Conservation (phyloP, 2,113 vertebrate genomes). For the Fregetta grallaria region DNA sequence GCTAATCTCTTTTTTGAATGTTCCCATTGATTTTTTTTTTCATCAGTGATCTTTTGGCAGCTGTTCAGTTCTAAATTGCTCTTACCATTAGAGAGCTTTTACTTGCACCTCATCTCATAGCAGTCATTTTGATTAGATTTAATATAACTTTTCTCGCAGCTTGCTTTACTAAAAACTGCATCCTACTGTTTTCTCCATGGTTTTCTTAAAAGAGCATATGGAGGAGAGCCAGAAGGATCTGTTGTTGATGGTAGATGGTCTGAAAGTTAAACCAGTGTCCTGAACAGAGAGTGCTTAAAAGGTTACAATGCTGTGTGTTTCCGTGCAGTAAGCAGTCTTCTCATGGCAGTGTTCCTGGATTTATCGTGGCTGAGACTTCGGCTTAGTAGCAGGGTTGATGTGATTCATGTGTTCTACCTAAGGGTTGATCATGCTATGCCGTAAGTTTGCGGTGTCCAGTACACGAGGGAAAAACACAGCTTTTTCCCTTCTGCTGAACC, state of each 20-base stretch:
- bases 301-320: neutral
- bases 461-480: neutral
- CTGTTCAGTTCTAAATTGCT: slow-evolving; percentile 59
- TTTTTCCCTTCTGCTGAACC: neutral
- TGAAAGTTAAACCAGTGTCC: neutral
- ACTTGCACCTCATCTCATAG: slow-evolving; percentile 43
- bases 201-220: neutral
- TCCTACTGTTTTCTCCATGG: neutral
- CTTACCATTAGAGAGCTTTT: slow-evolving; percentile 61
- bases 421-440: neutral
- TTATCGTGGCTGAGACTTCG: fast-evolving
- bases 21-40: slow-evolving; percentile 37
- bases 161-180: slow-evolving; percentile 3
- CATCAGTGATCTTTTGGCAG: slow-evolving; percentile 55
- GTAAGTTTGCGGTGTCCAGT: neutral
- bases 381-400: neutral
- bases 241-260: neutral
- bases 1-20: slow-evolving; percentile 60
- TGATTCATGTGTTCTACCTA: neutral
- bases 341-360: neutral
- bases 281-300: neutral
- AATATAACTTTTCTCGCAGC: neutral
- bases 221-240: slow-evolving; percentile 8
- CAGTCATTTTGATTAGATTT: slow-evolving; percentile 57
- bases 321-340: neutral